Base-by-base conservation (phyloP, 2,797 vertebrate genomes). In the Bradypodion pumilum region DNA sequence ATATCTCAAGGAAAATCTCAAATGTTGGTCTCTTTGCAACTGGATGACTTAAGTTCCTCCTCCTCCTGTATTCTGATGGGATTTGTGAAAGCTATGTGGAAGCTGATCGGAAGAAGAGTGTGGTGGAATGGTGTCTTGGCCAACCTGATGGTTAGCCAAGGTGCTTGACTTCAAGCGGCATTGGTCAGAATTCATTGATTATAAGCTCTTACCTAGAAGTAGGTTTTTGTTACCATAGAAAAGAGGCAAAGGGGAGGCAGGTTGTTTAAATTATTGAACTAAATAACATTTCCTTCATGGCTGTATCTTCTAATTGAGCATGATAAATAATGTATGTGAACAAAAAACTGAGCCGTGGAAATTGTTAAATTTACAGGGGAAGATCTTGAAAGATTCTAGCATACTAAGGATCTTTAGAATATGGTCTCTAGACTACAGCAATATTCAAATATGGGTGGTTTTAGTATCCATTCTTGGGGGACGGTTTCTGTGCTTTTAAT, bases 121-220 rank as follows among this genome's bases (percentile, higher is more conserved):
- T 63, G 0, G 66, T 7, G 32, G 44, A 65, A 23, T 21, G 9
- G 25, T 44, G 27, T 75, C 35, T 82, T 25, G 52, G 62, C 62
- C 56, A 35, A 68, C 7, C 46, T 13, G 8, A 68, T 68, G 1
- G 80, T 83, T 92, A 91, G 87, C 84, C 82, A 90, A 89, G 78
- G 81, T 85, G 89, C 80, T 74, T 66, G 60, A 49, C 25, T 79
- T 76, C 84, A 85, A 92, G 86, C 59, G 87, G 86, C 82, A 92
- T 92, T 89, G 91, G 92, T 76, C 84, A 87, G 88, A 74, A 85
- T 91, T 91, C 93, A 91, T 93, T 93, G 91, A 93, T 92, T 80
- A 78, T 75, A 88, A 86, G 91, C 87, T 65, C 44, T 93, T 63
- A 77, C 9, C 81, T 91, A 68, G 52, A 87, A 90, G 52, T 80